Evolutionary conservation across 1,140 invertebrate genomes (phyloP).

Genomic region (Drosophila bipectinata): DNA sequence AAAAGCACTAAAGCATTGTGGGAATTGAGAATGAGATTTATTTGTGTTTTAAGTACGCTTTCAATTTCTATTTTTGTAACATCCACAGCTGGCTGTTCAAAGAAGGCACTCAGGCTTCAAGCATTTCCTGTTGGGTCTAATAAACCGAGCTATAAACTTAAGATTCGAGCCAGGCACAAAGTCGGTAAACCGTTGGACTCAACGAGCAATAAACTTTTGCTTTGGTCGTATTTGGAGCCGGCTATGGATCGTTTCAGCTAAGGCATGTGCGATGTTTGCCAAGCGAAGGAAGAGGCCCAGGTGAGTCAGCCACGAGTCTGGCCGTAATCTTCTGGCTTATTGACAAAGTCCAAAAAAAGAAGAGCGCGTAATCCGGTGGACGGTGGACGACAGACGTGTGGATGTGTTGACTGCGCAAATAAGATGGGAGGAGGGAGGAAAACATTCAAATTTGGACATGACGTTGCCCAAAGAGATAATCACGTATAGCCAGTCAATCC

Average conservation of each 20-base stretch:
- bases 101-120: constrained; percentile 6
- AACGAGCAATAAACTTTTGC: constrained; percentile 57
- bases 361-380: constrained; percentile 57
- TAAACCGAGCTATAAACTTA: constrained; percentile 47
- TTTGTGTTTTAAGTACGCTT: background rate
- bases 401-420: constrained; percentile 29
- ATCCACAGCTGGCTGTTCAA: background rate
- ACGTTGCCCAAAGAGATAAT: constrained; percentile 29
- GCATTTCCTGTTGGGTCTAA: constrained; percentile 56
- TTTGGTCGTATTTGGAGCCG: constrained; percentile 55
- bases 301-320: constrained; percentile 50
- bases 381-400: constrained; percentile 3
- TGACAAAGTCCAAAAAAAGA: constrained; percentile 59
- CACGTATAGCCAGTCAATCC: constrained; percentile 18
- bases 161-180: constrained; percentile 47
- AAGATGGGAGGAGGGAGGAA: constrained; percentile 20
- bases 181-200: constrained; percentile 43
- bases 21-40: background rate
- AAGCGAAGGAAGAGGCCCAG: constrained; percentile 31
- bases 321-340: constrained; percentile 27
- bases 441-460: constrained; percentile 62
- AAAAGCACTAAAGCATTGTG: background rate
- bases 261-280: constrained; percentile 66
- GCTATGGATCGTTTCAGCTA: constrained; percentile 39
- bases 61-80: constrained; percentile 22